Conservation (phyloP, 2,797 vertebrate genomes). For the Ctenopoma kingsleyae region DNA sequence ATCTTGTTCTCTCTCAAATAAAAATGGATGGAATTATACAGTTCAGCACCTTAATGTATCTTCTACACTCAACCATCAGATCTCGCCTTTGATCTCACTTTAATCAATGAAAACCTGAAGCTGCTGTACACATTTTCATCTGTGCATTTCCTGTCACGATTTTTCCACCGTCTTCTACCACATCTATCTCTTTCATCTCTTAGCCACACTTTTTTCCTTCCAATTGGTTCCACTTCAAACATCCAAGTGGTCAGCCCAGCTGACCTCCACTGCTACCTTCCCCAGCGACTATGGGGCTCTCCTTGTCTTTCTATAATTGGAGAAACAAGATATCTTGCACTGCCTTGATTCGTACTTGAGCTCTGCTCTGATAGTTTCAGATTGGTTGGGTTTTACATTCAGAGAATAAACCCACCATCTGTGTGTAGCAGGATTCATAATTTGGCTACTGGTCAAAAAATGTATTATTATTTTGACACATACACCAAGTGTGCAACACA, state of each 20-base stretch:
- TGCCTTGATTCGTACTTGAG: slow-evolving; percentile 62
- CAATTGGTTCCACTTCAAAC: slow-evolving; percentile 72
- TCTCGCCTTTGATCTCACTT: slow-evolving; percentile 6
- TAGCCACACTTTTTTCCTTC: slow-evolving; percentile 26
- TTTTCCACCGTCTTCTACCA: slow-evolving; percentile 35
- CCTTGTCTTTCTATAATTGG: slow-evolving; percentile 74
- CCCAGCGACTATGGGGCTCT: slow-evolving; percentile 62
- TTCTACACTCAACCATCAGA: neutral
- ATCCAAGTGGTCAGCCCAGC: slow-evolving; percentile 67
- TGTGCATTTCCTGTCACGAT: slow-evolving; percentile 26
- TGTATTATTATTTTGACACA: neutral
- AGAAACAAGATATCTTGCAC: slow-evolving; percentile 75
- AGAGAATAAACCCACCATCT: slow-evolving; percentile 38
- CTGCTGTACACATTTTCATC: slow-evolving; percentile 32
- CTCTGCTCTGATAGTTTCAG: slow-evolving; percentile 49
- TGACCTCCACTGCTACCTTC: slow-evolving; percentile 68
- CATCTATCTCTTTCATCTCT: slow-evolving; percentile 37
- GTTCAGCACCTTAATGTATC: neutral
- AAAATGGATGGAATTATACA: neutral
- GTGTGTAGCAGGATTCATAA: slow-evolving; percentile 1
- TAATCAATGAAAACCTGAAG: slow-evolving; percentile 4
- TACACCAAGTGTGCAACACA: neutral
- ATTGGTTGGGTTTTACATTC: slow-evolving; percentile 39
- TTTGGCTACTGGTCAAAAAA: slow-evolving; percentile 13
- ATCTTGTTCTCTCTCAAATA: neutral